Percentiles rank a stretch among this genome's conserved stretches.
These are phyloP conservation scores for Choreutis nemorana DNA, from an alignment of 2,888 invertebrate genomes.

Conservation along the genomic window DNA sequence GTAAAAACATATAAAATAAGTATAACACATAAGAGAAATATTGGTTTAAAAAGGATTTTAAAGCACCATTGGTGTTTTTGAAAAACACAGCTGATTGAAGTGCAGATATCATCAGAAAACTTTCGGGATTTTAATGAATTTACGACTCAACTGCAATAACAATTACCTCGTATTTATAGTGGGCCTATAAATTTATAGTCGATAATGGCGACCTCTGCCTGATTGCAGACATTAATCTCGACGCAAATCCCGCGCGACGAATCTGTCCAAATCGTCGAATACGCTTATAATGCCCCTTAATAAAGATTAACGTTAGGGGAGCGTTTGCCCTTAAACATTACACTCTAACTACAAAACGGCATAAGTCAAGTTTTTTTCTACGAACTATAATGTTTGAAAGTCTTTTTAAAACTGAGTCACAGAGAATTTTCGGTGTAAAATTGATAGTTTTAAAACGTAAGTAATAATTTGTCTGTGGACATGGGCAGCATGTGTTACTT, in stretches of 20 bases:
- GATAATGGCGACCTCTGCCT: slow-evolving; percentile 18
- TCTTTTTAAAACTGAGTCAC: slow-evolving; percentile 2
- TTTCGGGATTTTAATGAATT: too few species aligned
- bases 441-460: slow-evolving; percentile 19
- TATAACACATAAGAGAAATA: too few species aligned
- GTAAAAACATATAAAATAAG: too few species aligned
- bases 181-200: slow-evolving; percentile 16
- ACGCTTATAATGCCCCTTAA: slow-evolving; percentile 48
- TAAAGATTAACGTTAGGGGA: slow-evolving; percentile 49
- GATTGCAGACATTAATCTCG: slow-evolving; percentile 25
- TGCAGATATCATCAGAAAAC: too few species aligned
- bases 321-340: slow-evolving; percentile 20
- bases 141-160: too few species aligned
- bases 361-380: slow-evolving; percentile 9
- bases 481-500: slow-evolving; percentile 21
- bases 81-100: too few species aligned
- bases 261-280: slow-evolving; percentile 39
- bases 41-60: too few species aligned
- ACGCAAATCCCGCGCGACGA: slow-evolving; percentile 29
- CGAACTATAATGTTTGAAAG: slow-evolving; percentile 8
- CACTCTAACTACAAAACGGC: slow-evolving; percentile 15
- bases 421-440: slow-evolving; percentile 17
- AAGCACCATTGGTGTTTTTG: too few species aligned
- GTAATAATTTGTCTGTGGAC: slow-evolving; percentile 23
- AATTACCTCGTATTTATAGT: slow-evolving; percentile 4